Evolutionary conservation across 64 coral and sea anemone genomes (phyloP).

Genomic region (Stichodactyla helianthus): DNA sequence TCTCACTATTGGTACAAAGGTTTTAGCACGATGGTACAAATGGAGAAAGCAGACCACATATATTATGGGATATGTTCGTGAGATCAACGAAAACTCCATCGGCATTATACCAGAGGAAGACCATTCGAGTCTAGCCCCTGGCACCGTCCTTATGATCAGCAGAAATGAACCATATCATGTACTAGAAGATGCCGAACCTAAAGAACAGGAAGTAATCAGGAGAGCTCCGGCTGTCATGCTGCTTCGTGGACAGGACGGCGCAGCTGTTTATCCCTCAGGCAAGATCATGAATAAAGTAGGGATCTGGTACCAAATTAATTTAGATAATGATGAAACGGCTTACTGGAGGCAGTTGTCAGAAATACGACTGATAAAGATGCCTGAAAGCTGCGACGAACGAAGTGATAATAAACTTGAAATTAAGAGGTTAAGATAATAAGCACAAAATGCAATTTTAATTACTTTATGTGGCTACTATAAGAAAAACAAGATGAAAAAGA

Average conservation of each 20-base stretch:
- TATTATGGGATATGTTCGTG: neutral
- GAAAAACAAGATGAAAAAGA: neutral
- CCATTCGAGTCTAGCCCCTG: neutral
- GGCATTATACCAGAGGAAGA: neutral
- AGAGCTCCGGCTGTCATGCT: neutral
- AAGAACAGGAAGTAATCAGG: neutral
- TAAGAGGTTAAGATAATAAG: neutral
- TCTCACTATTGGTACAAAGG: constrained; percentile 23
- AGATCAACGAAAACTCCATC: neutral
- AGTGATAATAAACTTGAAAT: neutral
- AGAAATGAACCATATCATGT: neutral
- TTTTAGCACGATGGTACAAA: constrained; percentile 36
- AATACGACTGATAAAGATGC: neutral
- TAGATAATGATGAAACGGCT: neutral
- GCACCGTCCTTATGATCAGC: neutral
- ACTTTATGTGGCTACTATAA: neutral
- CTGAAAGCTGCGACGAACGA: neutral
- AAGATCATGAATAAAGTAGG: neutral
- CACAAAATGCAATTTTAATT: neutral
- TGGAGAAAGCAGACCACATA: neutral
- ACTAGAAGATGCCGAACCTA: neutral
- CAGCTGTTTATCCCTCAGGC: neutral
- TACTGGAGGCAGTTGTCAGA: neutral
- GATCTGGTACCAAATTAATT: neutral
- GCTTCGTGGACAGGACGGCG: neutral